Evolutionary conservation across 2,113 vertebrate genomes (phyloP), one percentile per base, ranked within the genome.

Genomic region (Pteruthius melanotis): DNA sequence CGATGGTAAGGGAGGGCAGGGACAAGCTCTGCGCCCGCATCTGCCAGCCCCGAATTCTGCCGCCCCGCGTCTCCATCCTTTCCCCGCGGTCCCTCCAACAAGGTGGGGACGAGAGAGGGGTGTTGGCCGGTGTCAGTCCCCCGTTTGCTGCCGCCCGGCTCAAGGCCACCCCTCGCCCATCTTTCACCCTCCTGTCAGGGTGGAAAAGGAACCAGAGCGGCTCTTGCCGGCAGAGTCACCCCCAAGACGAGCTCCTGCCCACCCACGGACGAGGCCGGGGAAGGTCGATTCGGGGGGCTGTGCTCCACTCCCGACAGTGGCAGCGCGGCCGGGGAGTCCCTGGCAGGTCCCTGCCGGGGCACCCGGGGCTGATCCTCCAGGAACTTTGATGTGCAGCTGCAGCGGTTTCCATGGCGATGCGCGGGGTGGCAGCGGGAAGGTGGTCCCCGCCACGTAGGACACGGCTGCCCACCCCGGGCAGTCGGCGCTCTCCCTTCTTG

Each of bases 331-430:
- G 3, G 23, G 16, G 60, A 15, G 9, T 6, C 44, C 39, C 64
- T 16, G 45, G 45, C 11, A 1, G 18, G 72, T 63, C 59, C 72
- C 77, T 31, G 30, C 2, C 14, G 15, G 82, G 69, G 7, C 30
- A 47, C 35, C 57, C 27, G 30, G 61, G 65, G 42, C 81, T 57
- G 54, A 70, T 50, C 64, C 59, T 11, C 8, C 10, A n/a, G 45
- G 59, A 69, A 74, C 76, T 74, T 57, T 5, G 49, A 22, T 39
- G 57, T 12, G 54, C 74, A 27, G 82, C 83, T 8, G 66, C 71
- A 6, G 59, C 6, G 10, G 93, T 94, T 95, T 75, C 94, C 93
- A 93, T 94, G 94, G 90, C 74, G 33, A 94, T 87, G 68, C 1
- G 44, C 19, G 20, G 61, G 42, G 56, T 45, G 72, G 30, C 81